Conservation (phyloP, 2,797 vertebrate genomes). For the Sandelia bainsii region DNA sequence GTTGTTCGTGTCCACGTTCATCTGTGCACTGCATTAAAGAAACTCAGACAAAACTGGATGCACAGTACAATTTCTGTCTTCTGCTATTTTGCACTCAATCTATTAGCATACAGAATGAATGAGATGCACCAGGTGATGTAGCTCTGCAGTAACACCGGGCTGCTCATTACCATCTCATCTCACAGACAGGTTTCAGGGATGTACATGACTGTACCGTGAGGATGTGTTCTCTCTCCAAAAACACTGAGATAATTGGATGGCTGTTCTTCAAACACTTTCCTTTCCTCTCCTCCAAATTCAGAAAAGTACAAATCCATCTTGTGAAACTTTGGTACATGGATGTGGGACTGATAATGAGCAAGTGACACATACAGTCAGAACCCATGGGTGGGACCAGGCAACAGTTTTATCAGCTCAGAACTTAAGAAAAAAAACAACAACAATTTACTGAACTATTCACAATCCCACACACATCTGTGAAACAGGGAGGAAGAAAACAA, state of each 20-base stretch:
- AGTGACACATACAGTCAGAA: constrained; percentile 14
- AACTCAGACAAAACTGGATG: constrained; percentile 10
- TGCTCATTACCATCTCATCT: constrained; percentile 66
- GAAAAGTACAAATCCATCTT: neutral
- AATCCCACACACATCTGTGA: constrained; percentile 27
- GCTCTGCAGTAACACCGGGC: constrained; percentile 25
- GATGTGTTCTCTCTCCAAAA: constrained; percentile 35
- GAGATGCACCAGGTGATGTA: constrained; percentile 24
- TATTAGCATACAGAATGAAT: constrained; percentile 33
- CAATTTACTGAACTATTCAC: constrained; percentile 18
- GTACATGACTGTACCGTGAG: neutral
- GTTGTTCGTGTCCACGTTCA: neutral
- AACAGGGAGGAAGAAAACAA: neutral
- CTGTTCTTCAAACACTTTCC: constrained; percentile 16
- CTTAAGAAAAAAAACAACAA: constrained; percentile 30
- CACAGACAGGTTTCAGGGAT: constrained; percentile 46
- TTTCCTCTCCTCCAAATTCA: neutral
- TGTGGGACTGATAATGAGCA: constrained; percentile 48
- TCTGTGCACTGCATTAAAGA: neutral
- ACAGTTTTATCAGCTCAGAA: constrained; percentile 3
- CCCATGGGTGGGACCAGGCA: neutral
- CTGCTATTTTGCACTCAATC: neutral
- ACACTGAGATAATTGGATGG: constrained; percentile 48
- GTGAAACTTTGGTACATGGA: constrained; percentile 18
- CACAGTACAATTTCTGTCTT: constrained; percentile 11